Evolutionary conservation across 2,888 invertebrate genomes (phyloP).

Genomic region (Chrysolina oricalcia): DNA sequence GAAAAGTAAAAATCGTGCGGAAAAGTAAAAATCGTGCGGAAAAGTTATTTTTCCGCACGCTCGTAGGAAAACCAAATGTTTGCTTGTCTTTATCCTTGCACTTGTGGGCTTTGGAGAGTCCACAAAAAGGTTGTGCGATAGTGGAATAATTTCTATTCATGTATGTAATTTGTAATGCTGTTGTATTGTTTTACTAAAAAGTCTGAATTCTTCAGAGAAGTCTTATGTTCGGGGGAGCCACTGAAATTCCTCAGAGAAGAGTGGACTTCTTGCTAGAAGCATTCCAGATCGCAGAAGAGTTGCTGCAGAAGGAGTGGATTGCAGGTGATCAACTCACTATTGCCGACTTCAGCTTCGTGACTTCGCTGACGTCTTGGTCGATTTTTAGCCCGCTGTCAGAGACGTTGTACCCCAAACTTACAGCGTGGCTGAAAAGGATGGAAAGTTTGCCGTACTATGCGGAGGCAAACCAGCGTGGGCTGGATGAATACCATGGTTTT

Average conservation of each 20-base stretch:
- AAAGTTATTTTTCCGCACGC: no score
- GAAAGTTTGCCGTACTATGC: constrained; percentile 63
- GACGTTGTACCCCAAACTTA: constrained; percentile 52
- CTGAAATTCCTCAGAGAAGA: constrained; percentile 14
- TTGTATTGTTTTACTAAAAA: no score
- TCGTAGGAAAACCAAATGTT: no score
- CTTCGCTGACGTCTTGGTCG: constrained; percentile 49
- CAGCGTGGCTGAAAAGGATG: constrained; percentile 66
- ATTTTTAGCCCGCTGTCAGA: constrained; percentile 51
- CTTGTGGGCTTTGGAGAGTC: no score
- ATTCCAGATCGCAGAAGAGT: constrained; percentile 68
- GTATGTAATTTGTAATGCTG: no score
- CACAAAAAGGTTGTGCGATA: no score
- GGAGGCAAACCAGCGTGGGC: constrained; percentile 46
- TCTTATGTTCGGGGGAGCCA: constrained; percentile 32
- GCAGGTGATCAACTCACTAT: constrained; percentile 57
- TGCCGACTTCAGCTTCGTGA: constrained; percentile 56
- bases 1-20: no score
- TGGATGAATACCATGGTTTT: constrained; percentile 26
- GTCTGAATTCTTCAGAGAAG: constrained; percentile 22
- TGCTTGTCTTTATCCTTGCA: no score
- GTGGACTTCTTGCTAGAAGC: constrained; percentile 22
- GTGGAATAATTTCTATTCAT: no score
- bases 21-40: no score
- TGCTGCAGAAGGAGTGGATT: constrained; percentile 57